phyloP scores from a whole-genome alignment of 2,797 vertebrate species.

The Linurgus olivaceus region DNA sequence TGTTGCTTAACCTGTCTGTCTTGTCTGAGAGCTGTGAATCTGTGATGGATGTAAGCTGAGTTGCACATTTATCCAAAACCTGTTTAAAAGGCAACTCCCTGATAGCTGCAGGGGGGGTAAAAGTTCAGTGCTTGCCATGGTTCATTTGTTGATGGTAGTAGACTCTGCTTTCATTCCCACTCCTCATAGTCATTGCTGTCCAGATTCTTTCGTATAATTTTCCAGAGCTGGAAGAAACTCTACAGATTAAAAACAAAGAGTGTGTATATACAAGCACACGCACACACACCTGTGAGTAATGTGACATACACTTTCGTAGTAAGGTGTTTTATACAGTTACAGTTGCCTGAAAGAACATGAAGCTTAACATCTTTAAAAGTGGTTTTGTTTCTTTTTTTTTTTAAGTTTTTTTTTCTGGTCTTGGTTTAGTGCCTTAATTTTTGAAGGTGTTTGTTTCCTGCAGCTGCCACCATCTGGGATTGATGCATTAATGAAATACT shows the following conservation, averaged over 20 bases:
- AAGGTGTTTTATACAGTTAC: neutral
- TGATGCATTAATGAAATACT: neutral
- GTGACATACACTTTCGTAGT: neutral
- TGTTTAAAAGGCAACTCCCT: neutral
- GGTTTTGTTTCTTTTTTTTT: neutral
- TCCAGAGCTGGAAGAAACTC: neutral
- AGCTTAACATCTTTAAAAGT: neutral
- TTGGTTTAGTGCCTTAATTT: neutral
- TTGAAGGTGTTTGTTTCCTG: neutral
- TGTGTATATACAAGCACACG: neutral
- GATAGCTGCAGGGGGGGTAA: neutral
- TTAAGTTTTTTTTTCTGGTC: neutral
- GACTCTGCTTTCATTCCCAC: neutral
- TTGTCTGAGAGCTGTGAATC: neutral
- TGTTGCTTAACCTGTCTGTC: neutral
- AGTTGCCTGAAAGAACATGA: neutral
- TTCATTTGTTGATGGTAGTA: neutral
- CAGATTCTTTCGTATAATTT: neutral
- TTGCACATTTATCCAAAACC: neutral
- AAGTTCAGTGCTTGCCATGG: neutral
- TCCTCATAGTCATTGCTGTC: neutral
- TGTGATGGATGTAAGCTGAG: neutral
- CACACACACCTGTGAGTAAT: neutral
- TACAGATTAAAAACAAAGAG: neutral
- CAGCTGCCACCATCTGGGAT: neutral